Evolutionary conservation across 30 jellyfish, hydroid and myxozoan genomes (phyloP).

Genomic region (Aurelia aurita): DNA sequence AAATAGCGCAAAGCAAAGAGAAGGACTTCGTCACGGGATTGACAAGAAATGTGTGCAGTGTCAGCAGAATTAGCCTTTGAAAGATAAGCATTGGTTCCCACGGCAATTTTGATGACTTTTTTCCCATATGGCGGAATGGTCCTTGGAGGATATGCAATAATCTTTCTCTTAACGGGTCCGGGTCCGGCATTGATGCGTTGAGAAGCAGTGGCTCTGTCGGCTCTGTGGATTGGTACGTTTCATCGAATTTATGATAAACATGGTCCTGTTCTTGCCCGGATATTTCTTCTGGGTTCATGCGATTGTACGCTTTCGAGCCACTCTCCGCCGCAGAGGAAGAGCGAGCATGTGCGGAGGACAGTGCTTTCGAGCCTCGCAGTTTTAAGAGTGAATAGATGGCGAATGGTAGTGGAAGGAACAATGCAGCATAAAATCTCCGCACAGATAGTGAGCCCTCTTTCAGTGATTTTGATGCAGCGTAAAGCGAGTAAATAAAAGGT

Average conservation of each 20-base stretch:
- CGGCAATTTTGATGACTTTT: neutral
- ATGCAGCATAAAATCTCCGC: neutral
- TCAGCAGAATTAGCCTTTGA: slow-evolving; percentile 13
- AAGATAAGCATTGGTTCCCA: slow-evolving; percentile 24
- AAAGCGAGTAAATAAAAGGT: neutral
- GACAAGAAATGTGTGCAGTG: slow-evolving; percentile 1
- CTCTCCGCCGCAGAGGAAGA: no score
- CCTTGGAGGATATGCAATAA: neutral
- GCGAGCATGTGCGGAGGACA: no score
- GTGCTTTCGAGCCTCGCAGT: neutral
- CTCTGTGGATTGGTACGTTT: no score
- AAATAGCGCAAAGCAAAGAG: neutral
- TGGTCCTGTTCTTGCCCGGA: no score
- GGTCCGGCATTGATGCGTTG: neutral
- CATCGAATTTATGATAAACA: neutral
- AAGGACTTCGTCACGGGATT: neutral
- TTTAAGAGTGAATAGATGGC: neutral
- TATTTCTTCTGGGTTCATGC: no score
- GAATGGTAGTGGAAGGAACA: neutral
- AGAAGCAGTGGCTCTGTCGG: neutral
- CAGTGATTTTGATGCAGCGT: neutral
- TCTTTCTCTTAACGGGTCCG: neutral
- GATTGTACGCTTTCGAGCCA: no score
- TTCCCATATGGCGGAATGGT: neutral
- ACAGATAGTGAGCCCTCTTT: neutral